These are phyloP conservation scores for Phytoseiulus persimilis DNA, from an alignment of 2,888 invertebrate species.

Conservation along the genomic window DNA sequence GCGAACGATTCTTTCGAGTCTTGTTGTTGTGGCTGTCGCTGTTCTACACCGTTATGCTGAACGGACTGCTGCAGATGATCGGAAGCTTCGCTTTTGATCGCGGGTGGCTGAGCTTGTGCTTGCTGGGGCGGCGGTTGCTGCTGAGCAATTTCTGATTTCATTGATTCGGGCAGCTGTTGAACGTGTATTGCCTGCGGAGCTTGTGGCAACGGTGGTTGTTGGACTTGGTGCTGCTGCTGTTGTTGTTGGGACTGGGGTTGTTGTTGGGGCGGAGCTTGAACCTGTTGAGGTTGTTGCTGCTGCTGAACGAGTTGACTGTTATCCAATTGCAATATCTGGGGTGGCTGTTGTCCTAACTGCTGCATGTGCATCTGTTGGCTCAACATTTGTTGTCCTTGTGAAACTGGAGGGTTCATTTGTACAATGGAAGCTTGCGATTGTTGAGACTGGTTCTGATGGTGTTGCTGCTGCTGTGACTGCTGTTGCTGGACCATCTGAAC, in stretches of 20 bases:
- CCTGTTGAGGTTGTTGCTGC: conserved; percentile 7
- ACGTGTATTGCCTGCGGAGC: conserved; percentile 14
- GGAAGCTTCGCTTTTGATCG: neutral
- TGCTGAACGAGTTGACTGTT: conserved; percentile 14
- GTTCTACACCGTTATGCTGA: neutral
- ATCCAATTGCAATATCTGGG: neutral
- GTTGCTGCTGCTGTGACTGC: conserved; percentile 49
- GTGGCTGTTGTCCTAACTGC: neutral
- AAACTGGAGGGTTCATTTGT: conserved; percentile 22
- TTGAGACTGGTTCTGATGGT: conserved; percentile 40
- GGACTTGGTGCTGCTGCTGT: conserved; percentile 8
- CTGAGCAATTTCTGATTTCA: neutral
- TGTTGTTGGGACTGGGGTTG: neutral
- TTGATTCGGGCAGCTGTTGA: neutral
- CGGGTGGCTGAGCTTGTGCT: neutral
- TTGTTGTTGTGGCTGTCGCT: neutral
- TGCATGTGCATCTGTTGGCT: conserved; percentile 20
- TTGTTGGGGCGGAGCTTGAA: neutral
- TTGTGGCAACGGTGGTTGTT: conserved; percentile 12
- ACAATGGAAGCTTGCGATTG: conserved; percentile 29
- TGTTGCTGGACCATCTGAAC: conserved; percentile 24
- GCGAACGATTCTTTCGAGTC: neutral
- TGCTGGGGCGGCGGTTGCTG: neutral
- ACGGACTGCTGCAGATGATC: neutral
- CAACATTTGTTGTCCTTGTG: conserved; percentile 23